Evolutionary conservation across 2,797 vertebrate genomes (phyloP).

Genomic region (Staurois parvus): DNA sequence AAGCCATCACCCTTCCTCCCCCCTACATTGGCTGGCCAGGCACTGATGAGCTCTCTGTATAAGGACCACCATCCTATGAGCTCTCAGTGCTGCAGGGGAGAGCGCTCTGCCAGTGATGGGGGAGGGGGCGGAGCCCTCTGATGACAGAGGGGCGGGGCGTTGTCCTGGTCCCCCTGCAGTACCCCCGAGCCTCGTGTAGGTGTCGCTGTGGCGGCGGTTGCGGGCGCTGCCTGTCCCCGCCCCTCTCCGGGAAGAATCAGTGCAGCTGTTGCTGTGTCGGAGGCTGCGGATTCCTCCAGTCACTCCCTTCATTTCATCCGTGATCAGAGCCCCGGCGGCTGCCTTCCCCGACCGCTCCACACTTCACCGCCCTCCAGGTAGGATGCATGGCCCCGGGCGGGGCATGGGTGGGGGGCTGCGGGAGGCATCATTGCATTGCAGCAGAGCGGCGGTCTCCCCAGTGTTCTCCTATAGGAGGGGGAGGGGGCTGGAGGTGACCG

Average conservation of each 20-base stretch:
- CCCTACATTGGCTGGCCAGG: no score
- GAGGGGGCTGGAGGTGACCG: conserved; percentile 54
- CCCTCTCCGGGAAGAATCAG: conserved; percentile 57
- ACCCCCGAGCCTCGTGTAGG: conserved; percentile 5
- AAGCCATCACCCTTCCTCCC: no score
- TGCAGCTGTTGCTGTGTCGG: conserved; percentile 62
- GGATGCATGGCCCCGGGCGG: background rate
- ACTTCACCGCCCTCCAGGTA: conserved; percentile 52
- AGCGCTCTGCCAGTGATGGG: no score
- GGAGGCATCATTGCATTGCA: conserved; percentile 47
- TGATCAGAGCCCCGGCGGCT: conserved; percentile 23
- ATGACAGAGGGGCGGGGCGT: background rate
- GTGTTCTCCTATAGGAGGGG: background rate
- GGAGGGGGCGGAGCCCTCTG: no score
- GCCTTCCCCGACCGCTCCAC: conserved; percentile 28
- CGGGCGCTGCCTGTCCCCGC: conserved; percentile 29
- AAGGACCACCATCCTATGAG: no score
- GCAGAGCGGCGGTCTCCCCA: conserved; percentile 8
- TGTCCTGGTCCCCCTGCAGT: background rate
- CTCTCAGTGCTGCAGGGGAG: no score
- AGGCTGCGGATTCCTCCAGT: conserved; percentile 60
- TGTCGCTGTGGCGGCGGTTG: conserved; percentile 30
- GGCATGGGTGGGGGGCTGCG: conserved; percentile 1
- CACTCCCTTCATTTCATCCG: conserved; percentile 58
- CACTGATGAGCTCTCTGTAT: no score